A percentile compares a stretch with the other conserved stretches of the same genome.
These are phyloP conservation scores for Chiloscyllium punctatum DNA, from an alignment of 2,797 vertebrate genomes.

Conservation along the genomic window DNA sequence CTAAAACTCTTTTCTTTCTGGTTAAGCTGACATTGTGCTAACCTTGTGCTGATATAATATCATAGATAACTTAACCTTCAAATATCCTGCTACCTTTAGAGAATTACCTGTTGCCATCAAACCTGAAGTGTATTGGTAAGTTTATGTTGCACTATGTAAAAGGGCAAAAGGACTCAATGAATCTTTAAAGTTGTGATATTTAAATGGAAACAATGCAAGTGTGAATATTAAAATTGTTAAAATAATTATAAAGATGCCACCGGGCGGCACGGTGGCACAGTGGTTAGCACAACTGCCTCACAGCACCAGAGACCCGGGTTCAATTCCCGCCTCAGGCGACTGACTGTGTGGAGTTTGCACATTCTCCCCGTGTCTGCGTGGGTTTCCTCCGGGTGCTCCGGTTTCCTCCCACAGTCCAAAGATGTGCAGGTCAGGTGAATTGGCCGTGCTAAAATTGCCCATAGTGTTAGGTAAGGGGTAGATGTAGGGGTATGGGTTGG, in stretches of 20 bases:
- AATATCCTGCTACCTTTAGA: background rate
- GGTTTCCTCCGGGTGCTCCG: too few species aligned
- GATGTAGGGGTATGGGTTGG: too few species aligned
- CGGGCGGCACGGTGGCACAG: too few species aligned
- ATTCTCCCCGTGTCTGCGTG: too few species aligned
- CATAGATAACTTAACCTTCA: background rate
- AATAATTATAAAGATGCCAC: background rate
- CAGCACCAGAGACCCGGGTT: too few species aligned
- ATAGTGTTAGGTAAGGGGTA: too few species aligned
- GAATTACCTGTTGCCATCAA: background rate
- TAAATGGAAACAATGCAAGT: background rate
- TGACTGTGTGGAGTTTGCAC: too few species aligned
- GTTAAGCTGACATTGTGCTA: background rate
- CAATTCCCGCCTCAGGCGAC: too few species aligned
- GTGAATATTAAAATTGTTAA: background rate
- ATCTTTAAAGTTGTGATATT: background rate
- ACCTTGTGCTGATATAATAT: background rate
- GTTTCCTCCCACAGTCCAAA: too few species aligned
- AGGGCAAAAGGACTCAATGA: background rate
- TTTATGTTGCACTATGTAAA: background rate
- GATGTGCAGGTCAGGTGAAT: too few species aligned
- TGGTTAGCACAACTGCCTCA: too few species aligned
- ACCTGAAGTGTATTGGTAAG: background rate
- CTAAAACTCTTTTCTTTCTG: background rate
- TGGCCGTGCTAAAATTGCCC: too few species aligned